Base-by-base conservation (phyloP, 2,797 vertebrate species). In the Dicrostonyx torquatus region DNA sequence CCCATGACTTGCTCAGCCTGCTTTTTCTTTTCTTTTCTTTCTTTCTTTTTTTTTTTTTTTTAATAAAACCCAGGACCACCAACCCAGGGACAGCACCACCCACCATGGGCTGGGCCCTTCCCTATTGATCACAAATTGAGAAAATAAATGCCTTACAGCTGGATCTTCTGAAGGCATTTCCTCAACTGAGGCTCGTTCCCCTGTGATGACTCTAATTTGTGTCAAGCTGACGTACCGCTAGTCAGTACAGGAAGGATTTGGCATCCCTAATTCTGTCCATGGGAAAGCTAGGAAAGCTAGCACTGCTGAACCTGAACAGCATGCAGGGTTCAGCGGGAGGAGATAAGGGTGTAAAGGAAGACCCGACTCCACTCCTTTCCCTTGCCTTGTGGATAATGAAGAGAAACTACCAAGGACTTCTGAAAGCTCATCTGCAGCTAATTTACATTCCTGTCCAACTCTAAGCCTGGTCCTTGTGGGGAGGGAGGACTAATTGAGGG, bases 391-490 rank as follows among this genome's bases (percentile, higher is more conserved):
- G 11, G 45, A 73, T 45, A 77, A 86, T 83, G 26, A 93, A 85
- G 82, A 95, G 92, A 89, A 95, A 86, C 13, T 83, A 84, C 45
- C 45, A 4, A 43, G 0, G 13, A 68, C 9, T 66, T 72, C 53
- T 72, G 48, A 77, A 77, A 87, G 55, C 64, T 78, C 50, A 86
- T 89, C 87, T 94, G 60, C 37, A 83, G 43, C 89, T 91, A 78
- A 93, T 86, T 93, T 70, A 89, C 84, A 93, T 86, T 43, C 75
- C 22, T 60, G 9, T 8, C 40, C 22, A 83, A 70, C 66, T 40
- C 84, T 90, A 79, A 96, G 58, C 76, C 50, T 17, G 34, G 24
- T 89, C 77, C 70, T 87, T 53, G 5, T 17, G 9, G 20, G 40
- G 26, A 26, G 34, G 87, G 34, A 55, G 77, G 66, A 66, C 20